Evolutionary conservation across 2,797 vertebrate species (phyloP).

Genomic region (Champsocephalus gunnari): DNA sequence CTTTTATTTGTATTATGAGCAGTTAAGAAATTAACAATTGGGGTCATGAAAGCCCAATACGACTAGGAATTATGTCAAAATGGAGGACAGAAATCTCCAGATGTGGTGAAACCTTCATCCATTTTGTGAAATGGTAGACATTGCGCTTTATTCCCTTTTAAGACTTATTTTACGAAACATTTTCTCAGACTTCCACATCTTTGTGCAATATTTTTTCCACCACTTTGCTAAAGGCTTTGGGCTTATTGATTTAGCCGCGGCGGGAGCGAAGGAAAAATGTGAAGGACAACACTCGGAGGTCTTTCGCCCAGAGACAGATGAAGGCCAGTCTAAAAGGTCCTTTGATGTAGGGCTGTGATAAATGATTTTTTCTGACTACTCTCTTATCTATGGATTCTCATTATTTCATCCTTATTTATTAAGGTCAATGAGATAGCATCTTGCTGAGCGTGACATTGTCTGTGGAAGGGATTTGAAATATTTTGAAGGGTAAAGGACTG

Average conservation of each 20-base stretch:
- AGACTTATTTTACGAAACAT: too few species aligned
- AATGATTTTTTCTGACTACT: slow-evolving; percentile 33
- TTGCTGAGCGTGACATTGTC: slow-evolving; percentile 45
- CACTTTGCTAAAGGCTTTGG: neutral
- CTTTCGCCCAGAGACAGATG: slow-evolving; percentile 16
- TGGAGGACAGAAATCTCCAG: too few species aligned
- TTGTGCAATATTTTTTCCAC: too few species aligned
- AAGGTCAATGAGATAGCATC: slow-evolving; percentile 61
- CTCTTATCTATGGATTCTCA: slow-evolving; percentile 50
- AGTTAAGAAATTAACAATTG: neutral
- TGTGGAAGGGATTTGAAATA: slow-evolving; percentile 11
- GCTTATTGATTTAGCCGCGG: slow-evolving; percentile 45
- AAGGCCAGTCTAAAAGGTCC: slow-evolving; percentile 41
- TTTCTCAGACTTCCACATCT: too few species aligned
- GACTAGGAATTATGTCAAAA: too few species aligned
- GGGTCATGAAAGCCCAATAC: too few species aligned
- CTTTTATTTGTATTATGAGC: slow-evolving; percentile 1
- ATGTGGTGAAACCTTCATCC: too few species aligned
- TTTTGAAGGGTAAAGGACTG: slow-evolving; percentile 24
- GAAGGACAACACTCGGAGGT: slow-evolving; percentile 28
- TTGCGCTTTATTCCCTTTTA: too few species aligned
- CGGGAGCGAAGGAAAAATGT: slow-evolving; percentile 19
- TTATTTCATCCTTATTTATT: slow-evolving; percentile 50
- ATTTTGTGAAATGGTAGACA: too few species aligned
- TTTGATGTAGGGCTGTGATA: slow-evolving; percentile 62